Evolutionary conservation across 2,888 invertebrate species (phyloP), one percentile per base, ranked within the genome.

Genomic region (Drosophila cyrtoloma): DNA sequence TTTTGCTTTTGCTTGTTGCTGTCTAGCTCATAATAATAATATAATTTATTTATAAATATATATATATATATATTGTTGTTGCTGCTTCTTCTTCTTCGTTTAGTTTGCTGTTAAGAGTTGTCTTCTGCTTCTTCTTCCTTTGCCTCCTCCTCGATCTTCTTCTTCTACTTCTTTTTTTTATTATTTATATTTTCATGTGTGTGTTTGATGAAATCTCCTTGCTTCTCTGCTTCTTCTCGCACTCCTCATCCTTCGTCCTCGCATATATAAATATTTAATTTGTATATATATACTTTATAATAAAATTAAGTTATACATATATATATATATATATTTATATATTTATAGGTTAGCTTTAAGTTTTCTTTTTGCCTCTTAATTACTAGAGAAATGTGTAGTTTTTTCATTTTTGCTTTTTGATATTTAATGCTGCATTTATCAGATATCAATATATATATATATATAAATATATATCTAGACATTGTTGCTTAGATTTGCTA

Each of bases 211-310:
- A 90, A 87, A 87, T 87, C 87, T 71, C 86, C 81, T 75, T 63
- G 79, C 52, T 70, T 62, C 75, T 71, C 69, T 77, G 71, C 78
- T 58, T 65, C 39, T 47, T 26, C 47, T 26, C 26, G 47, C 47
- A 10, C 72, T 57, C 52, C 39, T 70, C 60, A 68, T 84, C 68
- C 75, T 80, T 59, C 62, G 52, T 71, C 44, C 44, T 75, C 75
- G 72, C 86, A 81, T 88, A 87, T 90, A 87, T 90, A 87, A 91
- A 90, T 91, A 89, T 90, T 91, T 88, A 91, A 91, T 91, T 85
- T 86, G 64, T 87, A 81, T 79, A 85, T 79, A 85, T 80, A 82
- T 80, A 84, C 75, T 78, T 91, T 80, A 77, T 84, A 82, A 81
- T 86, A 84, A 82, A 91, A 90, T 85, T 85, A 90, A 71, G 68